phyloP scores from a whole-genome alignment of 2,888 invertebrate genomes.

The Gymnocheta viridis region DNA sequence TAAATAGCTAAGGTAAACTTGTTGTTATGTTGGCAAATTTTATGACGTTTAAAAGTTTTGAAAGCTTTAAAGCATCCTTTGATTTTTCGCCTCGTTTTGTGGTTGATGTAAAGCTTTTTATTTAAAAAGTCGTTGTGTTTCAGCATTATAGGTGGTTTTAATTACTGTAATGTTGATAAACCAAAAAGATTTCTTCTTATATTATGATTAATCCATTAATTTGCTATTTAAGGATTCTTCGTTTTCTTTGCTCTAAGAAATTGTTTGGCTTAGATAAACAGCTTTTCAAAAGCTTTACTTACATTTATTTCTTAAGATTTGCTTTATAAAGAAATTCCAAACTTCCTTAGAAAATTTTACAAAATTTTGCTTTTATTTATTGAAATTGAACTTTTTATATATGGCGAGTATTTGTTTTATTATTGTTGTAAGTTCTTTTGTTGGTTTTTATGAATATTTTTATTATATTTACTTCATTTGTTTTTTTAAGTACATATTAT shows the following conservation, averaged over 20 bases:
- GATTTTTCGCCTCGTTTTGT: slow-evolving; percentile 58
- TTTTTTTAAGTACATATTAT: slow-evolving; percentile 38
- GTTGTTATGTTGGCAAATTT: slow-evolving; percentile 19
- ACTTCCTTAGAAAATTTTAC: slow-evolving; percentile 47
- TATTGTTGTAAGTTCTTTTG: slow-evolving; percentile 73
- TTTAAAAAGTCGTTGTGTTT: slow-evolving; percentile 64
- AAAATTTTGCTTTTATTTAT: slow-evolving; percentile 27
- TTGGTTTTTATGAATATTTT: slow-evolving; percentile 44
- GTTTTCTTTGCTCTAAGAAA: background rate
- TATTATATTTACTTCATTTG: slow-evolving; percentile 40
- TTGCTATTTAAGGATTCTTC: background rate
- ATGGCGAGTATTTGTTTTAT: slow-evolving; percentile 80
- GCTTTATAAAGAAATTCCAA: background rate
- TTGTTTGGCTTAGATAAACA: background rate
- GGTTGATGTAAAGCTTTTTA: slow-evolving; percentile 66
- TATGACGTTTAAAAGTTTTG: slow-evolving; percentile 7
- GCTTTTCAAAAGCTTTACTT: slow-evolving; percentile 52
- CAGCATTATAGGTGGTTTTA: slow-evolving; percentile 66
- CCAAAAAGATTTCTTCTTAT: background rate
- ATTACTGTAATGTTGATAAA: slow-evolving; percentile 16
- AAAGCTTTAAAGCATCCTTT: slow-evolving; percentile 29
- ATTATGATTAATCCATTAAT: slow-evolving; percentile 49
- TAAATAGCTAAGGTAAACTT: slow-evolving; percentile 25
- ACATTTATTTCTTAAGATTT: background rate
- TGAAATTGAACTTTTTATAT: slow-evolving; percentile 66